Evolutionary conservation across 2,888 invertebrate species (phyloP).

Genomic region (Cryptus viduatorius): DNA sequence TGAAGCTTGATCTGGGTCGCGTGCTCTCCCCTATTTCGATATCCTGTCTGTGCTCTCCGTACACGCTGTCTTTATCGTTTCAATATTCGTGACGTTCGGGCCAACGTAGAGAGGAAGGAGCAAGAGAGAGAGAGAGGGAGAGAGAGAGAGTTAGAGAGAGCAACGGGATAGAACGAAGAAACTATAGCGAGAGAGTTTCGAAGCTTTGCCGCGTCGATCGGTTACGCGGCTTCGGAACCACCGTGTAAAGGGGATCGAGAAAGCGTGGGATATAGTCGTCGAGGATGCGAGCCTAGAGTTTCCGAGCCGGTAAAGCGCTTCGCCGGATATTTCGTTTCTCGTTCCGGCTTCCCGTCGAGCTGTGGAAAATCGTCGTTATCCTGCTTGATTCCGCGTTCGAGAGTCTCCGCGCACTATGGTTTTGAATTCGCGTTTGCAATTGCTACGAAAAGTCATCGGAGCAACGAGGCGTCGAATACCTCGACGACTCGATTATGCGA

Average conservation of each 20-base stretch:
- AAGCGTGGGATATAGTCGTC: neutral
- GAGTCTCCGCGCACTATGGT: neutral
- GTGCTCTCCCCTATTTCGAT: conserved; percentile 64
- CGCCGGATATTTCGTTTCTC: conserved; percentile 54
- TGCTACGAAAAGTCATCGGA: no score
- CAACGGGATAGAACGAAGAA: conserved; percentile 20
- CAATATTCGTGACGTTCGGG: conserved; percentile 66
- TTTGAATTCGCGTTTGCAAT: neutral
- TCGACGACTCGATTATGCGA: no score
- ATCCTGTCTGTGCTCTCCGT: conserved; percentile 60
- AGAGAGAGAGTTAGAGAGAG: neutral
- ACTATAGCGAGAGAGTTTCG: conserved; percentile 26
- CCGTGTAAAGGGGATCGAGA: neutral
- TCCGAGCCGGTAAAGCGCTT: conserved; percentile 22
- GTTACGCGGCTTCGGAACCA: conserved; percentile 42
- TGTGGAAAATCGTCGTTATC: conserved; percentile 45
- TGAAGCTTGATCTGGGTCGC: conserved; percentile 57
- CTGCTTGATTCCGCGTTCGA: neutral
- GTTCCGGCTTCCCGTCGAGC: conserved; percentile 25
- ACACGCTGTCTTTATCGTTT: conserved; percentile 68
- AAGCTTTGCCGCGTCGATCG: conserved; percentile 50
- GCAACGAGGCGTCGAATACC: no score
- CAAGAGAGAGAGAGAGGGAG: neutral
- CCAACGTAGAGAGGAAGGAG: neutral
- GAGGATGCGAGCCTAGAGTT: conserved; percentile 22